phyloP scores from a whole-genome alignment of 2,113 vertebrate species.

The Onychorhynchus coronatus region DNA sequence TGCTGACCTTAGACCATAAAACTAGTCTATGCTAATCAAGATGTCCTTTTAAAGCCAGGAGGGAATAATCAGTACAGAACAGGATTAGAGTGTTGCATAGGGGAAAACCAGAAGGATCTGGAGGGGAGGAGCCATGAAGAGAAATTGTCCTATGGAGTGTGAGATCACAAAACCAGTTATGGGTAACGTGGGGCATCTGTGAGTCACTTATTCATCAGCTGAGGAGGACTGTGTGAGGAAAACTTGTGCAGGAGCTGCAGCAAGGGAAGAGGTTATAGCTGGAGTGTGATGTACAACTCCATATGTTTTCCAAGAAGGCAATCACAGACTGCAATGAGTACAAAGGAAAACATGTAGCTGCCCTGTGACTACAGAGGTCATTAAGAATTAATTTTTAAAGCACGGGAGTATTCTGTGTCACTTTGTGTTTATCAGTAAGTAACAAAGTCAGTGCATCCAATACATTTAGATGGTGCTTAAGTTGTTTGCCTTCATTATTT shows the following conservation, averaged over 20 bases:
- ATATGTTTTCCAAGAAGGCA: not conserved
- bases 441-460: not conserved
- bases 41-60: not conserved
- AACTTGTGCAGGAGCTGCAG: not conserved
- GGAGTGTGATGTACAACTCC: not conserved
- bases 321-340: not conserved
- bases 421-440: not conserved
- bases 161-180: not conserved
- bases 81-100: not conserved
- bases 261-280: not conserved
- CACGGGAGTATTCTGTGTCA: not conserved
- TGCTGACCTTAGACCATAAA: not conserved
- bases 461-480: not conserved
- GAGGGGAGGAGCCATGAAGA: not conserved
- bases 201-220: not conserved
- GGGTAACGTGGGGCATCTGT: not conserved
- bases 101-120: rapidly evolving
- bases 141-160: not conserved
- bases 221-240: not conserved
- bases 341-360: not conserved
- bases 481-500: not conserved
- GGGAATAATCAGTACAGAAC: not conserved
- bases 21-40: not conserved
- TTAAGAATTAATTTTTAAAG: not conserved
- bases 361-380: not conserved